These are phyloP conservation scores for Polylopha cassiicola DNA, from an alignment of 2,888 invertebrate species.

Conservation along the genomic window DNA sequence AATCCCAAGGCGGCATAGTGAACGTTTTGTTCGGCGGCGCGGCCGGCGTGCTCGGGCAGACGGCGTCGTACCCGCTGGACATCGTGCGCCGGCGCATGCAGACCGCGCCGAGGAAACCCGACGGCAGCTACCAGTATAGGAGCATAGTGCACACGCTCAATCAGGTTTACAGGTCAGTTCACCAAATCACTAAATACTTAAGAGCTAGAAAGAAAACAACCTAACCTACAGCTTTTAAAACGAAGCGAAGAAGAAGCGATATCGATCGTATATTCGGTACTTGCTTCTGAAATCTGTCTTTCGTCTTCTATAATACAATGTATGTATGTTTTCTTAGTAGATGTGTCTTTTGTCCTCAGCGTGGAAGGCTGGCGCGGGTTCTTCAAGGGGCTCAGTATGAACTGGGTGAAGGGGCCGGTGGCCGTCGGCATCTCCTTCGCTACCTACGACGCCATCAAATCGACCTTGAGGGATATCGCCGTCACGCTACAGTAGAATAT, in stretches of 20 bases:
- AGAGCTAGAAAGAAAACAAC: not conserved
- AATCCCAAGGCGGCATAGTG: conserved; percentile 69
- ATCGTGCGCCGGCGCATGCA: conserved; percentile 86
- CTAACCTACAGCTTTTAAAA: not conserved
- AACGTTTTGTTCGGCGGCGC: conserved; percentile 90
- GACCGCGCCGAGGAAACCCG: conserved; percentile 68
- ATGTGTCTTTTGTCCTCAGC: conserved; percentile 63
- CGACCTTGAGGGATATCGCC: conserved; percentile 69
- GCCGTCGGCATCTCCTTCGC: conserved; percentile 97
- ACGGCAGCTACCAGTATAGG: conserved; percentile 73
- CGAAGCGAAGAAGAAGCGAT: not conserved
- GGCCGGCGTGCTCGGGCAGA: conserved; percentile 96
- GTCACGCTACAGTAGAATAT: conserved; percentile 25
- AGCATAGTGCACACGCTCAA: conserved; percentile 81
- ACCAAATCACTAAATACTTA: not conserved
- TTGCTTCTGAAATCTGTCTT: not conserved
- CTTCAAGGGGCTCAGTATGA: conserved; percentile 99
- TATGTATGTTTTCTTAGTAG: not conserved
- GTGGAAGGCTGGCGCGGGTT: conserved; percentile 94
- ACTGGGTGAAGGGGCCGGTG: conserved; percentile 96
- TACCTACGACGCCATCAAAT: conserved; percentile 90
- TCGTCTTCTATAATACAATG: not conserved
- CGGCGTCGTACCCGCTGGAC: conserved; percentile 97
- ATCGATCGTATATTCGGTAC: not conserved
- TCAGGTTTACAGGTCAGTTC: conserved; percentile 81